Evolutionary conservation across 92 coral and sea anemone species (phyloP).

Genomic region (Porites rus): DNA sequence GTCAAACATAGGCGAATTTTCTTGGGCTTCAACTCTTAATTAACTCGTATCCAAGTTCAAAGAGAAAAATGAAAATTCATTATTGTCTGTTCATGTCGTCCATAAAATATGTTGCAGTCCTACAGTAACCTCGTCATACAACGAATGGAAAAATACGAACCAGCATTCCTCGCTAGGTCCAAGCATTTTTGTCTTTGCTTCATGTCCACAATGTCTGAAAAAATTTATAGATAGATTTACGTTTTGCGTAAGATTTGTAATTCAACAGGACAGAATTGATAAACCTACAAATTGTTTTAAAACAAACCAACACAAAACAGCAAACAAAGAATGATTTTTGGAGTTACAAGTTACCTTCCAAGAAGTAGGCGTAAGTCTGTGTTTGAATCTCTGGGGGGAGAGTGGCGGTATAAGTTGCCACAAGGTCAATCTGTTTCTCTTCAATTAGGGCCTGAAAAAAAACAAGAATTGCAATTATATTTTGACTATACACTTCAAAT

Average conservation of each 20-base stretch:
- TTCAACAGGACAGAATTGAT: no score
- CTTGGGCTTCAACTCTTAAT: no score
- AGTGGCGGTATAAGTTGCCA: conserved; percentile 94
- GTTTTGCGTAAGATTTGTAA: not conserved
- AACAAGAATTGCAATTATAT: not conserved
- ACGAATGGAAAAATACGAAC: conserved; percentile 15
- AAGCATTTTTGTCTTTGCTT: conserved; percentile 89
- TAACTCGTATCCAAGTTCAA: no score
- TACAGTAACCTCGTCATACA: not conserved
- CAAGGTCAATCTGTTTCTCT: conserved; percentile 83
- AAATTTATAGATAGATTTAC: not conserved
- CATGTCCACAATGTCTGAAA: conserved; percentile 83
- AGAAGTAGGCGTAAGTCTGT: conserved; percentile 87
- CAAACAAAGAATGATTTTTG: not conserved
- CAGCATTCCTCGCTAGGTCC: conserved; percentile 88
- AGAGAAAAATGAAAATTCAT: no score
- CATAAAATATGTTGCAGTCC: not conserved
- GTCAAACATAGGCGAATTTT: no score
- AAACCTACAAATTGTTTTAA: no score
- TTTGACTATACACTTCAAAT: no score
- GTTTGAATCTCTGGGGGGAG: conserved; percentile 90
- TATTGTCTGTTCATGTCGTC: no score
- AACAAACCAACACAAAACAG: not conserved
- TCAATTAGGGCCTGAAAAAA: conserved; percentile 77
- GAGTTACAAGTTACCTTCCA: conserved; percentile 76